Percentiles rank a stretch among this genome's conserved stretches.
Conservation (phyloP, 2,113 vertebrate species). For the Anoplopoma fimbria region DNA sequence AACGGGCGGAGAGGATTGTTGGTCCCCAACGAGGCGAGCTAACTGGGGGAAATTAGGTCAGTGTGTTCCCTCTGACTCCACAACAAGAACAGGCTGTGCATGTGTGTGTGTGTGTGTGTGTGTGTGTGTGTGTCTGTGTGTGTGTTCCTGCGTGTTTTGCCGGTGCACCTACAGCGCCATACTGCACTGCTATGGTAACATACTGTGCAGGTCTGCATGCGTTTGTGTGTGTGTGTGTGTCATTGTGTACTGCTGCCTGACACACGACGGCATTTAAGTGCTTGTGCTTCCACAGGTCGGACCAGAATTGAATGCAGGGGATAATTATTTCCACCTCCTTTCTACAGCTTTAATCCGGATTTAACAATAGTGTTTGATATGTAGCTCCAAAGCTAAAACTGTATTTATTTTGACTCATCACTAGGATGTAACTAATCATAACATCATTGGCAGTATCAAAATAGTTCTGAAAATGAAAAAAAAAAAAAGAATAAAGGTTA, state of each 20-base stretch:
- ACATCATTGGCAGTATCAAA: slow-evolving; percentile 52
- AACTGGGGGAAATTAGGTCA: slow-evolving; percentile 84
- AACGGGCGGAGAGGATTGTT: slow-evolving; percentile 77
- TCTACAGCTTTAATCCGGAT: neutral
- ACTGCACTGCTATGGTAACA: slow-evolving; percentile 24
- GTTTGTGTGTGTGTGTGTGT: slow-evolving; percentile 35
- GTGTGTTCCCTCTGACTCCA: slow-evolving; percentile 79
- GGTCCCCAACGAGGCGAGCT: slow-evolving; percentile 80
- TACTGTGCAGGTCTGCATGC: slow-evolving; percentile 42
- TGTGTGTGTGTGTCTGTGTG: slow-evolving; percentile 16
- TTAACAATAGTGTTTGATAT: neutral
- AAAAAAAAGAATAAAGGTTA: slow-evolving; percentile 55
- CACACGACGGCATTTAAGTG: slow-evolving; percentile 2
- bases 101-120: slow-evolving; percentile 19
- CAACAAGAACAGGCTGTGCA: slow-evolving; percentile 68
- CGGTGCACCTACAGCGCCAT: slow-evolving; percentile 47
- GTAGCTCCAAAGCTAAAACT: neutral
- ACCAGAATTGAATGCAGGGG: slow-evolving; percentile 4
- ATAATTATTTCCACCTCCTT: slow-evolving; percentile 1
- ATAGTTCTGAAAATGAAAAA: slow-evolving; percentile 46
- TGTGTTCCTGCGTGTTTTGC: slow-evolving; percentile 27
- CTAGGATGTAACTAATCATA: slow-evolving; percentile 61
- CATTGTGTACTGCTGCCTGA: slow-evolving; percentile 4
- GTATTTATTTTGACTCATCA: slow-evolving; percentile 33
- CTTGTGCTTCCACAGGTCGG: neutral